phyloP scores from a whole-genome alignment of 2,888 invertebrate species.

The Ectropis crepuscularia region DNA sequence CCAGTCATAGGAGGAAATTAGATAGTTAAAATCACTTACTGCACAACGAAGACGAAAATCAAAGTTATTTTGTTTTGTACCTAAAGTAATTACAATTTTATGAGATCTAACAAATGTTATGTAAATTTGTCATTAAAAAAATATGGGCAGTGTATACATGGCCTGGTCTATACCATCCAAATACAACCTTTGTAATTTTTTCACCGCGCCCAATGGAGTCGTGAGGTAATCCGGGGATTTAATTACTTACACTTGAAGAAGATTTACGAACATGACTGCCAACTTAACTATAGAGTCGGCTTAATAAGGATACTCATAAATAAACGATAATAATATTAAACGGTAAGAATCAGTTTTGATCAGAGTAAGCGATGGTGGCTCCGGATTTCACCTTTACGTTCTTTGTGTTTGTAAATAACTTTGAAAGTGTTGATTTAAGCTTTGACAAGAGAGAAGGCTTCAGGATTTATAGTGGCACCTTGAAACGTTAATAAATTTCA shows the following conservation, averaged over 20 bases:
- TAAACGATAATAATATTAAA: too few relatives aligned
- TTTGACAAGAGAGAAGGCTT: slow-evolving; percentile 50
- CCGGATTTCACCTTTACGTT: background rate
- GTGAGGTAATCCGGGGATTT: slow-evolving; percentile 62
- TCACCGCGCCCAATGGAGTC: slow-evolving; percentile 36
- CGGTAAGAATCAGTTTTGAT: background rate
- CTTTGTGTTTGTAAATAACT: slow-evolving; percentile 62
- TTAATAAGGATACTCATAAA: background rate
- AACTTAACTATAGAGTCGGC: too few relatives aligned
- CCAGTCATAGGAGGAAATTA: too few relatives aligned
- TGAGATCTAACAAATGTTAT: background rate
- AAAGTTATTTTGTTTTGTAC: too few relatives aligned
- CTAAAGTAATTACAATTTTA: too few relatives aligned
- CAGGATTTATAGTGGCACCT: slow-evolving; percentile 27
- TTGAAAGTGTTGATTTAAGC: slow-evolving; percentile 74
- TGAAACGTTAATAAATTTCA: slow-evolving; percentile 10
- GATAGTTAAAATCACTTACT: too few relatives aligned
- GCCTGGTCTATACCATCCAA: slow-evolving; percentile 28
- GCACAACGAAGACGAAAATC: too few relatives aligned
- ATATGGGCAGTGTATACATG: slow-evolving; percentile 1
- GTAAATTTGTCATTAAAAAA: background rate
- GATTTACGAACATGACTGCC: slow-evolving; percentile 57
- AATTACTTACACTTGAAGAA: slow-evolving; percentile 70
- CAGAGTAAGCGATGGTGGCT: background rate
- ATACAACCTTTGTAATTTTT: slow-evolving; percentile 43